These are phyloP conservation scores for Sparus aurata DNA, from an alignment of 2,797 vertebrate species.

Conservation along the genomic window DNA sequence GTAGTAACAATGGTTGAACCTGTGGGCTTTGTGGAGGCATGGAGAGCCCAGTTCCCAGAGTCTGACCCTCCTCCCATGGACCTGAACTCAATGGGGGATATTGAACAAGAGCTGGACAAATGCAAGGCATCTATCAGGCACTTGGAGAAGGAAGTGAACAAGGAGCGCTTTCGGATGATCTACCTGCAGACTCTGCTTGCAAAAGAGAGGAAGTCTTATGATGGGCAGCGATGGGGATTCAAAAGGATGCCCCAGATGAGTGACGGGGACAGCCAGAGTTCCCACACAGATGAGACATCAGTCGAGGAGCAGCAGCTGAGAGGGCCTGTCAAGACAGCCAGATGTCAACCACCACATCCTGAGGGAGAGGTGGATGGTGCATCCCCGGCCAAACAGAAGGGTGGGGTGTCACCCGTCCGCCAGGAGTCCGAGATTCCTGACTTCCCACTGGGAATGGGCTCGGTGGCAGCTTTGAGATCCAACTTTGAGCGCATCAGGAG, in stretches of 20 bases:
- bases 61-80: slow-evolving; percentile 97
- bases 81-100: slow-evolving; percentile 91
- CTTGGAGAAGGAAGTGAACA: slow-evolving; percentile 97
- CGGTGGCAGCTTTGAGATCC: slow-evolving; percentile 93
- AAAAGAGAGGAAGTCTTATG: slow-evolving; percentile 96
- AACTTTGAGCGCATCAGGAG: slow-evolving; percentile 94
- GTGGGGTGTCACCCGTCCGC: slow-evolving; percentile 70
- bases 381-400: slow-evolving; percentile 85
- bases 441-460: slow-evolving; percentile 85
- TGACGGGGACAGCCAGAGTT: slow-evolving; percentile 56
- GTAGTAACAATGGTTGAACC: slow-evolving; percentile 91
- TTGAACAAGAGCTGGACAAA: slow-evolving; percentile 96
- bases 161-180: slow-evolving; percentile 99
- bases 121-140: slow-evolving; percentile 94
- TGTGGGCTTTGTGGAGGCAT: slow-evolving; percentile 96
- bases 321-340: slow-evolving; percentile 71
- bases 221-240: slow-evolving; percentile 96
- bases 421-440: slow-evolving; percentile 82
- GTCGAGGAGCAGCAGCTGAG: slow-evolving; percentile 55
- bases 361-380: slow-evolving; percentile 81
- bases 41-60: slow-evolving; percentile 97
- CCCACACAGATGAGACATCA: slow-evolving; percentile 44
- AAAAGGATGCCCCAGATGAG: slow-evolving; percentile 80
- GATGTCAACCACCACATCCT: slow-evolving; percentile 81
- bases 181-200: slow-evolving; percentile 98